phyloP scores from a whole-genome alignment of 1,140 invertebrate species.

The Lordiphosa mommai region DNA sequence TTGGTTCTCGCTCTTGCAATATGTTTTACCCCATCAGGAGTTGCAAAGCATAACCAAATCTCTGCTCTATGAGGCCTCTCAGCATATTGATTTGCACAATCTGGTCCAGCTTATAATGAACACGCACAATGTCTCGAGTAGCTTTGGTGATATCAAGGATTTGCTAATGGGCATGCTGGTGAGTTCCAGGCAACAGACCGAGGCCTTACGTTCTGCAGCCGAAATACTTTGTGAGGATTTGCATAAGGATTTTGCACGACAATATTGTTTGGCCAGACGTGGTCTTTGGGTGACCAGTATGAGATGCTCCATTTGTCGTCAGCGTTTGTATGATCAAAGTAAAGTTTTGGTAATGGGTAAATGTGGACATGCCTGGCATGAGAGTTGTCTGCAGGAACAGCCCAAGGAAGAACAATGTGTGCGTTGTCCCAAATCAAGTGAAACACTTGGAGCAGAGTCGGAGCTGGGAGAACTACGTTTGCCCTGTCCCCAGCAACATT shows the following conservation, averaged over 20 bases:
- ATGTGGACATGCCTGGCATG: slow-evolving; percentile 72
- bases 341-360: slow-evolving; percentile 56
- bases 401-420: slow-evolving; percentile 40
- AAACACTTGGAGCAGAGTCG: no score
- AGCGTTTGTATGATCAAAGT: slow-evolving; percentile 62
- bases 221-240: slow-evolving; percentile 78
- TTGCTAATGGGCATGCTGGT: slow-evolving; percentile 80
- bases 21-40: slow-evolving; percentile 65
- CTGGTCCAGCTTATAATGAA: slow-evolving; percentile 80
- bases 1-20: slow-evolving; percentile 80
- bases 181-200: slow-evolving; percentile 80
- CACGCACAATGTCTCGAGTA: slow-evolving; percentile 75
- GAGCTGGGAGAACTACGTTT: no score
- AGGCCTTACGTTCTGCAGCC: slow-evolving; percentile 73
- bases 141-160: slow-evolving; percentile 81
- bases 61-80: slow-evolving; percentile 81
- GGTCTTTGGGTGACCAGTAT: slow-evolving; percentile 69
- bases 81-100: slow-evolving; percentile 81
- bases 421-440: slow-evolving; percentile 27
- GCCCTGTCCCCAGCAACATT: slow-evolving; percentile 48
- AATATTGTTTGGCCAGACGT: slow-evolving; percentile 40
- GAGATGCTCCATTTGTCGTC: slow-evolving; percentile 66
- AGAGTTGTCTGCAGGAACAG: slow-evolving; percentile 40
- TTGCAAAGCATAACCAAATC: slow-evolving; percentile 73
- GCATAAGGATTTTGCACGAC: slow-evolving; percentile 60